phyloP scores from a whole-genome alignment of 2,888 invertebrate species.

The Cephus spinipes region DNA sequence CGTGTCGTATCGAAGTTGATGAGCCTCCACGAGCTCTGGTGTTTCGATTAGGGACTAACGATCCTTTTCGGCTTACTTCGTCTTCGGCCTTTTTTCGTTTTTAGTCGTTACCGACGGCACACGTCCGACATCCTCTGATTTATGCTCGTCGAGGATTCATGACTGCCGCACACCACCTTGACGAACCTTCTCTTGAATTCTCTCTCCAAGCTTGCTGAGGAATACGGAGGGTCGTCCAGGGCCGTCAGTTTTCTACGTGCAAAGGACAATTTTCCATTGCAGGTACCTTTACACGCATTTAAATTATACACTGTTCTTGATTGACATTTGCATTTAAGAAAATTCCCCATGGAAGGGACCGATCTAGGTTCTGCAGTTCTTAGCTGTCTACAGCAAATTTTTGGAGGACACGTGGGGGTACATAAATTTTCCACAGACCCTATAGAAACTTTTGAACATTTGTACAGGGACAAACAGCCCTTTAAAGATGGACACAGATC shows the following conservation, averaged over 20 bases:
- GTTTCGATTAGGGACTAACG: constrained; percentile 4
- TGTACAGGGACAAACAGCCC: constrained; percentile 31
- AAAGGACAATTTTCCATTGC: background rate
- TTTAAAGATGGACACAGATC: constrained; percentile 33
- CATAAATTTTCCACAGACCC: background rate
- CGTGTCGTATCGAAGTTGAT: constrained; percentile 4
- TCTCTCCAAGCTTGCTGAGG: constrained; percentile 35
- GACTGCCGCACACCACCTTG: constrained; percentile 27
- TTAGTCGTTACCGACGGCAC: background rate
- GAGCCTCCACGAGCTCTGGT: background rate
- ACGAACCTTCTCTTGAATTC: constrained; percentile 47
- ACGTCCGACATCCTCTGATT: background rate
- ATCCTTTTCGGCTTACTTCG: constrained; percentile 14
- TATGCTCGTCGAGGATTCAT: background rate
- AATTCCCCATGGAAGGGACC: background rate
- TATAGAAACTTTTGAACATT: constrained; percentile 4
- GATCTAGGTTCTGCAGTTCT: background rate
- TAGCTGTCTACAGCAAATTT: background rate
- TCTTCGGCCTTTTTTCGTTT: constrained; percentile 8
- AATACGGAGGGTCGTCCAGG: constrained; percentile 35
- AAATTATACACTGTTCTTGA: background rate
- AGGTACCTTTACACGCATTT: background rate
- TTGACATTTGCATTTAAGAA: background rate
- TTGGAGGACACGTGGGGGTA: background rate
- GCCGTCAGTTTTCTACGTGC: background rate